Conservation (phyloP, 2,888 invertebrate species). For the Dioctria rufipes region DNA sequence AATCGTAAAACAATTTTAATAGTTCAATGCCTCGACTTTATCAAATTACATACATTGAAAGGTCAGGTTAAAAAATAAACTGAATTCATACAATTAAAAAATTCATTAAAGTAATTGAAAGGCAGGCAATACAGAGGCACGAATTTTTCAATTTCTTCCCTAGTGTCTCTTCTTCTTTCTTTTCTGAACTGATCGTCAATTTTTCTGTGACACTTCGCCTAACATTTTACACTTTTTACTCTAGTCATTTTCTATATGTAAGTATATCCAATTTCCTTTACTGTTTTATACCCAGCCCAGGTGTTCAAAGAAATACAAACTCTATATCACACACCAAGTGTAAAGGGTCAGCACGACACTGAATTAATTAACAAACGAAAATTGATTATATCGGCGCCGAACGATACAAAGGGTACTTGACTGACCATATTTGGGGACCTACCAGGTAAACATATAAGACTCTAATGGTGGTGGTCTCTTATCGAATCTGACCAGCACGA, state of each 20-base stretch:
- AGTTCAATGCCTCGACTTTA: too few species aligned
- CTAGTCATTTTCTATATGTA: too few species aligned
- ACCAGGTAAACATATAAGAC: not conserved
- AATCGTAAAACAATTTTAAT: too few species aligned
- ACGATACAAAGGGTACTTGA: constrained; percentile 48
- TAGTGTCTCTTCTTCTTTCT: not conserved
- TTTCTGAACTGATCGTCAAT: constrained; percentile 37
- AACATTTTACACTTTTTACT: constrained; percentile 32
- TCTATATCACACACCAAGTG: constrained; percentile 21
- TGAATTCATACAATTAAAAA: too few species aligned
- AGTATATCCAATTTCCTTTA: constrained; percentile 26
- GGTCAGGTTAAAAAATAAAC: too few species aligned
- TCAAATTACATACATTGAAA: too few species aligned
- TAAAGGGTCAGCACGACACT: constrained; percentile 52
- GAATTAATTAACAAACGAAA: constrained; percentile 47
- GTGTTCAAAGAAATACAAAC: constrained; percentile 20
- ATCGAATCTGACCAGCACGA: constrained; percentile 52
- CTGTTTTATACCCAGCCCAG: constrained; percentile 26
- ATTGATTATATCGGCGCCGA: constrained; percentile 39
- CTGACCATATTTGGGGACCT: constrained; percentile 47
- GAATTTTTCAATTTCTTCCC: constrained; percentile 29
- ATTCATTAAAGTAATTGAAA: not conserved
- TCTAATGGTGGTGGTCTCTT: constrained; percentile 41
- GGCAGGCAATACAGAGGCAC: constrained; percentile 22
- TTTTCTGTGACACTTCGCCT: constrained; percentile 35